phyloP scores from a whole-genome alignment of 2,113 vertebrate species.

The Micromys minutus region DNA sequence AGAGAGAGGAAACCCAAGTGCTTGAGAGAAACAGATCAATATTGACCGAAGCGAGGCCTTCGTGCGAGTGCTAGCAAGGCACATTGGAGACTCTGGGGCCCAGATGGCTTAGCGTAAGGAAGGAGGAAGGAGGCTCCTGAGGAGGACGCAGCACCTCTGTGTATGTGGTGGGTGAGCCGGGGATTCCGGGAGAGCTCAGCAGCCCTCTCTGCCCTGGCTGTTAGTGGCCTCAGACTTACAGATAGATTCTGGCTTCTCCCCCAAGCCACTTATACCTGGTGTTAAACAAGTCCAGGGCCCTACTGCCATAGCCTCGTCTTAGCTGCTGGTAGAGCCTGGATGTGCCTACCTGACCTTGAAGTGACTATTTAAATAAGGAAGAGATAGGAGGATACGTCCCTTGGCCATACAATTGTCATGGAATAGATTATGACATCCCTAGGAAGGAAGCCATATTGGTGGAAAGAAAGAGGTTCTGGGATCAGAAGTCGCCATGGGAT shows the following conservation, averaged over 20 bases:
- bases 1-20: background rate
- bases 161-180: background rate
- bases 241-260: background rate
- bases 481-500: too few species aligned
- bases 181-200: background rate
- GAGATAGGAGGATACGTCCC: background rate
- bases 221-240: background rate
- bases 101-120: background rate
- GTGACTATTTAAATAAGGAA: background rate
- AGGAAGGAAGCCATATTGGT: accelerated
- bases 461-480: background rate
- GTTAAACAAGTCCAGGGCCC: background rate
- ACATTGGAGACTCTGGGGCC: background rate
- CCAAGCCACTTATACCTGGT: background rate
- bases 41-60: background rate
- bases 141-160: accelerated
- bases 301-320: background rate
- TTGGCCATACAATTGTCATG: too few species aligned
- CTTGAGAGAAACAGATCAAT: constrained; percentile 1
- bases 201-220: background rate
- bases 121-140: constrained; percentile 30
- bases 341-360: accelerated
- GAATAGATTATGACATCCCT: background rate
- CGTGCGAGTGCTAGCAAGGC: background rate
- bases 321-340: background rate